Percentiles rank a stretch among this genome's conserved stretches.
phyloP scores from a whole-genome alignment of 2,888 invertebrate genomes.

The Papilio demoleus region DNA sequence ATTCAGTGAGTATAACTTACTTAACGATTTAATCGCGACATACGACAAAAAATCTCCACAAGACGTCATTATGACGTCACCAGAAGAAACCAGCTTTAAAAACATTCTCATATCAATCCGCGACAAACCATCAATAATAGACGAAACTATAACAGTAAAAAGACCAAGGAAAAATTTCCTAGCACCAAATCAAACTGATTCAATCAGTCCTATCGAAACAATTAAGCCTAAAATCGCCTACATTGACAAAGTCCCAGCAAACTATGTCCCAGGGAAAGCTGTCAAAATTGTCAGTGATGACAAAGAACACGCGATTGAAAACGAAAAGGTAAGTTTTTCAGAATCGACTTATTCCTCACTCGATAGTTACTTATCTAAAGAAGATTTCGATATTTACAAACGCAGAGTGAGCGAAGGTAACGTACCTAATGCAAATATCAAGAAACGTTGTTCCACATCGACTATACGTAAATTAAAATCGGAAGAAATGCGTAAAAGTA shows the following conservation, averaged over 20 bases:
- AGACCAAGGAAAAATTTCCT: conserved; percentile 68
- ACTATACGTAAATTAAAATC: conserved; percentile 70
- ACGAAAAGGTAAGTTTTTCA: conserved; percentile 69
- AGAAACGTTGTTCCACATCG: conserved; percentile 71
- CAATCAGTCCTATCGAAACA: conserved; percentile 63
- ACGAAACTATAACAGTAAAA: conserved; percentile 71
- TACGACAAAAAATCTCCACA: conserved; percentile 74
- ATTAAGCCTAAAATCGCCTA: conserved; percentile 76
- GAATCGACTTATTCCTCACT: conserved; percentile 73
- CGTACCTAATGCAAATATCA: conserved; percentile 54
- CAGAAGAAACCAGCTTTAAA: conserved; percentile 73
- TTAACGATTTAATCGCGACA: conserved; percentile 62
- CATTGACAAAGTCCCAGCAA: conserved; percentile 66
- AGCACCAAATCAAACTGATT: conserved; percentile 66
- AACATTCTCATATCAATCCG: conserved; percentile 74
- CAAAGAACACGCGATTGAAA: conserved; percentile 68
- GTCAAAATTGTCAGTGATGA: conserved; percentile 87
- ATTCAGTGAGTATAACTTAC: conserved; percentile 79
- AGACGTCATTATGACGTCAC: conserved; percentile 79
- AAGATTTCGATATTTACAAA: conserved; percentile 66
- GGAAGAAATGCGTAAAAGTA: conserved; percentile 75
- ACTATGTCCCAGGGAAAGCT: conserved; percentile 87
- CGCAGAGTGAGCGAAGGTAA: conserved; percentile 74
- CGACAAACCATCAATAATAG: conserved; percentile 68
- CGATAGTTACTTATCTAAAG: conserved; percentile 82